Evolutionary conservation across 2,113 vertebrate genomes (phyloP), one percentile per base, ranked within the genome.

Genomic region (Calonectris borealis): DNA sequence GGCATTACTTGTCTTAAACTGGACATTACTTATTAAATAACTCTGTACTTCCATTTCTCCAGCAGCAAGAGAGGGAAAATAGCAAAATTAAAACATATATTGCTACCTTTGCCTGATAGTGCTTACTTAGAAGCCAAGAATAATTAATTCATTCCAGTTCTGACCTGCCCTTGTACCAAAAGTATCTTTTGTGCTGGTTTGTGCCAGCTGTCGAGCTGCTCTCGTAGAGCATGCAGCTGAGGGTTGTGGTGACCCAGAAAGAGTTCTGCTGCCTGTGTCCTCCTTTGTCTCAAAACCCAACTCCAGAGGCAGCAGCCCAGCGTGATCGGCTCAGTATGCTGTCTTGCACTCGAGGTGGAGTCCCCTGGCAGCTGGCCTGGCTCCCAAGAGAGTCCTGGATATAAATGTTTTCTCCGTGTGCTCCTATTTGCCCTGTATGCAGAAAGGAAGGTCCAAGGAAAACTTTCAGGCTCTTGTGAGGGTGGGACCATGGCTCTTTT

Each of bases 161-260:
- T 83, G 57, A 72, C 73, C 48, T 92, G 17, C 38, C 31, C 68
- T 84, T 86, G 31, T 92, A 60, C n/a, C 55, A 71, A 25, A 92
- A 88, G 48, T 75, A 36, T 42, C 49, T 88, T 32, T 69, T 65
- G 55, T 93, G 49, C 51, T 93, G 71, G 22, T 26, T 83, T 70
- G 29, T 93, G 79, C 75, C 72, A 71, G 24, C 68, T 93, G 62
- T 90, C 10, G 8, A 83, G 68, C 58, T 96, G 71, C 36, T 88
- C 8, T 77, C 6, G 3, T 36, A 72, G 48, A 86, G 31, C n/a
- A 24, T 62, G 46, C 82, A 66, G 42, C 75, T 80, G 60, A 62
- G 86, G 76, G 65, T 88, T 89, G n/a, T 78, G 49, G 42, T 94
- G 86, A 95, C 86, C 86, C 83, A 64, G n/a, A 78, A 77, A 82